Percentiles rank a stretch among this genome's conserved stretches.
Conservation (phyloP, 2,888 invertebrate species). For the Phorcus lineatus region DNA sequence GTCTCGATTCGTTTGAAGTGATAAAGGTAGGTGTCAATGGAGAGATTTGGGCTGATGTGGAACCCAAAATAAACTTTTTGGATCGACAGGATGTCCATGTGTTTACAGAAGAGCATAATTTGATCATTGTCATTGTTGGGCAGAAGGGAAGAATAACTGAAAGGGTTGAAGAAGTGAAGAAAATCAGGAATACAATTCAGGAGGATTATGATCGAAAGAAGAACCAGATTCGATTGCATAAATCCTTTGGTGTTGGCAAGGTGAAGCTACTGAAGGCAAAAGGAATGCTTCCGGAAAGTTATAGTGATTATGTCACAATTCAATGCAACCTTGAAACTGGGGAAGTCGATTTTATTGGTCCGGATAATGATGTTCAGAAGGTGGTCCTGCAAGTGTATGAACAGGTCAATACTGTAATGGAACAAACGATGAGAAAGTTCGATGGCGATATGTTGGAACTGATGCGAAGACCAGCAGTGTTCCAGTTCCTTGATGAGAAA, state of each 20-base stretch:
- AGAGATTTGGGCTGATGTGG: slow-evolving; percentile 1
- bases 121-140: neutral
- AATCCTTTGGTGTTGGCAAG: neutral
- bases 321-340: neutral
- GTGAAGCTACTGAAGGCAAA: neutral
- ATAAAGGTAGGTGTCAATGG: neutral
- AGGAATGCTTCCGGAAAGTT: neutral
- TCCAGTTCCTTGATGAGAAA: neutral
- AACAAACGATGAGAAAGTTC: neutral
- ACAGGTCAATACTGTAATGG: neutral
- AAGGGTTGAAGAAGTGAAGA: neutral
- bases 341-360: neutral
- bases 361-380: neutral
- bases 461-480: neutral
- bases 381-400: neutral
- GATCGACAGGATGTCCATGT: neutral
- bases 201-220: neutral
- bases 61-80: neutral
- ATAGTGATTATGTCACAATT: neutral
- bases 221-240: neutral
- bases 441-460: neutral
- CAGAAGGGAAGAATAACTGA: neutral
- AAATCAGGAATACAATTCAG: neutral
- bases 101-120: neutral
- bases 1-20: neutral